Evolutionary conservation across 2,888 invertebrate species (phyloP), one percentile per base, ranked within the genome.

Genomic region (Calliscelio sp.): DNA sequence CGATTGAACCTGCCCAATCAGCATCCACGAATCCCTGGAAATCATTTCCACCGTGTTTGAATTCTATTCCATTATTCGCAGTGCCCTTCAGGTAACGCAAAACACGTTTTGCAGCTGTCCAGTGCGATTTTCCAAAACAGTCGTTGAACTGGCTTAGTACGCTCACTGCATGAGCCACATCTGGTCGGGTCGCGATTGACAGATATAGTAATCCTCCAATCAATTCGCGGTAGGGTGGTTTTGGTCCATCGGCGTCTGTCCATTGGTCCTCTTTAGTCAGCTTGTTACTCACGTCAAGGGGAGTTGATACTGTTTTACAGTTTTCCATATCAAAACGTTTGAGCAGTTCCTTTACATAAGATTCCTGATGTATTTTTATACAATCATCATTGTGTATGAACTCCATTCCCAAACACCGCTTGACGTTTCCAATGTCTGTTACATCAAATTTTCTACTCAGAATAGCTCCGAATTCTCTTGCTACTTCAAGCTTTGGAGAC

Each of bases 341-440:
- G 18, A 46, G 46, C 18, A 46, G 2, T 46, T 46, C 46, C 4
- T 46, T 46, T 5, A 46, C 46, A 46, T 46, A 46, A 5, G 46
- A 46, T 46, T 46, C 46, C 18, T 46, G 46, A 18, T 46, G 46
- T n/a, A 46, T 18, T 18, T 18, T 46, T 16, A 46, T 46, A n/a
- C 46, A 16, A 46, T 4, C 46, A 46, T 46, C 18, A 46, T 46
- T 16, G 16, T n/a, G 8, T 18, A 46, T 18, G 46, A 46, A 46
- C 16, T 46, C 18, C 18, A 46, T 46, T 10, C 46, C 46, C 8
- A 46, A 18, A 18, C 46, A 16, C 18, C 46, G 46, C n/a, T 46
- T 46, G 5, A 18, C 18, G 46, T n/a, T 46, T 5, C 18, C 46
- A 46, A 46, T 46, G 18, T 46, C 46, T 16, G 16, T 46, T 10